Conservation (phyloP, 2,888 invertebrate genomes). For the Erebia ligea region DNA sequence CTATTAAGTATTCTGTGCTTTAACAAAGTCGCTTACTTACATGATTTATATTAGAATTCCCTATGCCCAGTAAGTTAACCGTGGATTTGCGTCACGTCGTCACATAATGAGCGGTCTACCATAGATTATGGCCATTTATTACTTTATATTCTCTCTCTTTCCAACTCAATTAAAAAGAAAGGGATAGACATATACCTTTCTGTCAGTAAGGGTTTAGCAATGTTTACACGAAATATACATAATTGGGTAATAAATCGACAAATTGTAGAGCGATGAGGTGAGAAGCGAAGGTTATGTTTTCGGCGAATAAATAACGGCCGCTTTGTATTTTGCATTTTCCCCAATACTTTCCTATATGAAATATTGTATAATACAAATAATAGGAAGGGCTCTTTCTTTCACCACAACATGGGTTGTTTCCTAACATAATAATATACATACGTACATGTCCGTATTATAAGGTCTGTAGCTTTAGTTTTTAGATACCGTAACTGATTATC, state of each 20-base stretch:
- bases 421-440: too few relatives aligned
- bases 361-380: neutral
- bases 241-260: constrained; percentile 26
- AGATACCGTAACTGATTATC: too few relatives aligned
- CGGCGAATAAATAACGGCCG: constrained; percentile 6
- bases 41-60: constrained; percentile 10
- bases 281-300: constrained; percentile 11
- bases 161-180: neutral
- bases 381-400: too few relatives aligned
- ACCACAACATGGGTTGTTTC: too few relatives aligned
- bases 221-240: constrained; percentile 16
- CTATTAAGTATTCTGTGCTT: too few relatives aligned
- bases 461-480: too few relatives aligned
- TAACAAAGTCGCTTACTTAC: neutral
- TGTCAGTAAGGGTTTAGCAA: constrained; percentile 12
- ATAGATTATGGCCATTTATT: constrained; percentile 18
- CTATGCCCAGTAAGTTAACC: constrained; percentile 4
- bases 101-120: neutral
- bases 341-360: neutral
- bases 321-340: neutral
- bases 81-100: constrained; percentile 7
- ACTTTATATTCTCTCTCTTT: neutral
- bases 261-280: constrained; percentile 18
- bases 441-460: too few relatives aligned
- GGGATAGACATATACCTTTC: neutral